Base-by-base conservation (phyloP, 2,888 invertebrate genomes). In the Napeogenes inachia region DNA sequence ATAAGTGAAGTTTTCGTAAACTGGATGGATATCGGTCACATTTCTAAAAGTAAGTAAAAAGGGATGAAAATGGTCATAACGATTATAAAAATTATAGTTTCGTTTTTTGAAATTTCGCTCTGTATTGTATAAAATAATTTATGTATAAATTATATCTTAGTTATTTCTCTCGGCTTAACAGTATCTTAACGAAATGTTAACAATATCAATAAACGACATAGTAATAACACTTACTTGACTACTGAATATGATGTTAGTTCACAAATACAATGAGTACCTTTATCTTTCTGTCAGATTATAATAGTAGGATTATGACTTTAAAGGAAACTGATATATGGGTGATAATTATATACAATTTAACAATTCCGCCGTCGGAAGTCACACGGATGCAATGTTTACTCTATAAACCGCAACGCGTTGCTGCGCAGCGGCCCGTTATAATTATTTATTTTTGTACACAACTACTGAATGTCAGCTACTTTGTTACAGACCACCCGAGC, bases 361-460 rank as follows among this genome's bases (percentile, higher is more conserved):
- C 21, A 55, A n/a, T 61, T 13, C 45, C 47, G 58, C 45, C 56
- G 77, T 85, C 81, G 87, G 87, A 86, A 87, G 85, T 83, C 75
- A 71, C 76, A 76, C 84, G 88, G 87, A 87, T 81, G 87, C 83
- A 71, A 74, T 89, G 89, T 89, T 89, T 89, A 87, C 78, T 71
- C 68, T 75, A 77, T 72, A 75, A 79, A 89, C 89, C 89, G 81
- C 88, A 85, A 81, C 79, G 73, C 75, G 76, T 71, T 72, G 73
- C 72, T 71, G 77, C 77, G 78, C 77, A 68, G 70, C 80, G 80
- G 79, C 71, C 70, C 77, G 83, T 83, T 84, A 83, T 85, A 83
- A 87, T 84, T 81, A 85, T 87, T 86, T 87, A 87, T 87, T 87
- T 87, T 86, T 85, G 82, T 75, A 76, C 80, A 69, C 75, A 70